Evolutionary conservation across 2,113 vertebrate species (phyloP), one percentile per base, ranked within the genome.

Genomic region (Limnothrissa miodon): DNA sequence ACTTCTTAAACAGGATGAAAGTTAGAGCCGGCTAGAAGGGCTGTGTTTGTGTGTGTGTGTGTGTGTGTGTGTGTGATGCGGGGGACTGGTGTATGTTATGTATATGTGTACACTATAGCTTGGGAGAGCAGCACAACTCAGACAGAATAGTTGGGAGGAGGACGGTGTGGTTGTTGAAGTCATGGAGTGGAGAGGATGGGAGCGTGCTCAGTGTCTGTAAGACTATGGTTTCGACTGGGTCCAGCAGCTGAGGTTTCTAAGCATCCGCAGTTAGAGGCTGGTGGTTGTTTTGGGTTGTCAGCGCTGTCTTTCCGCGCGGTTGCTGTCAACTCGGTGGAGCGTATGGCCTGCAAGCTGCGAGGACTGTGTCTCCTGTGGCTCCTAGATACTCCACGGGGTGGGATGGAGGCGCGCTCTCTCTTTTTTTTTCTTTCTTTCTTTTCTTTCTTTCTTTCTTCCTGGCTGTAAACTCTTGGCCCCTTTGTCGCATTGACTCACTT

Each of bases 221-320:
- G 53, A 5, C 62, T 3, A 36, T 70, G 29, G 59, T 10, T 66
- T 10, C 29, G 62, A 29, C 29, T 4, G 62, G 36, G 62, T 70
- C 62, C 62, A 70, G 62, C 11, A 10, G 62, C 62, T 70, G 62
- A 70, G 62, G 62, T 70, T 70, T 33, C 29, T 70, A 70, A 70
- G 29, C 62, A 1, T 70, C 62, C 29, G 33, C 62, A 70, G 62
- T 33, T 33, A 10, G 62, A 15, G 13, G 25, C 29, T 70, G 25
- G 36, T 70, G 29, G 62, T 70, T 70, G 29, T 70, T 70, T 29
- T 33, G 62, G 33, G 62, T 70, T 70, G 62, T 70, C 62, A 70
- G 59, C 59, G n/a, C 59, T 10, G n/a, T 66, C 59, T 66, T n/a
- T 66, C 59, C 11, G 10, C 62, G 62, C 29, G 25, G 29, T 70